Evolutionary conservation across 2,113 vertebrate species (phyloP).

Genomic region (Chlamydotis undulata): DNA sequence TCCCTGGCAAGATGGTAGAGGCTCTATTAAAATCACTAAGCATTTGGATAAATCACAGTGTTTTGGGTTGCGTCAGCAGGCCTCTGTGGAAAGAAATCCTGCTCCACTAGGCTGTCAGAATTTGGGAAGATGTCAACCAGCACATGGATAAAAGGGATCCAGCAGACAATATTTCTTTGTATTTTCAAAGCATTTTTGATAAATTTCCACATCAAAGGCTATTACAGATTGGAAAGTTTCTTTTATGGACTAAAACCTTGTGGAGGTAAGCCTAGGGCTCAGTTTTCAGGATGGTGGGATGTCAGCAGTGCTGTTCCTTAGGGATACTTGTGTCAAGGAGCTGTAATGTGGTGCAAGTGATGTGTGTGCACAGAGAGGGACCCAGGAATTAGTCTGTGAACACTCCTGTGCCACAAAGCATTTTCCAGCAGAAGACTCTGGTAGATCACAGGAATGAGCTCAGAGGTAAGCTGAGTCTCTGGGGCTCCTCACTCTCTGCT

Average conservation of each 20-base stretch:
- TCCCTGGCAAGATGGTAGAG: background rate
- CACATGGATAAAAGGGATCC: background rate
- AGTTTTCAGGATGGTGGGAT: background rate
- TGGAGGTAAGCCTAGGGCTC: background rate
- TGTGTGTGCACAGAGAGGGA: background rate
- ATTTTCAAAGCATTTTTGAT: background rate
- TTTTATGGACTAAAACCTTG: background rate
- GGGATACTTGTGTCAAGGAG: background rate
- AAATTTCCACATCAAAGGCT: background rate
- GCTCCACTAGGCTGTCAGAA: background rate
- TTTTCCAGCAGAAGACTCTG: background rate
- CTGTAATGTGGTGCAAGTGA: background rate
- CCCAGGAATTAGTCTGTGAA: background rate
- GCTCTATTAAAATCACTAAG: background rate
- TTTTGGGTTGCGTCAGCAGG: background rate
- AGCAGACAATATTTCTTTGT: background rate
- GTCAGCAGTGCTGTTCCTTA: rapidly evolving
- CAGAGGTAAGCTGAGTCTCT: background rate
- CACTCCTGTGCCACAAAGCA: background rate
- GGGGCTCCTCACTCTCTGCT: background rate
- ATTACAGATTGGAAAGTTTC: background rate
- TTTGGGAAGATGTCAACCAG: background rate
- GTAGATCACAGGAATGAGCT: background rate
- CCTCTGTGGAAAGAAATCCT: background rate
- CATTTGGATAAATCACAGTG: background rate